Evolutionary conservation across 1,140 invertebrate genomes (phyloP), one percentile per base, ranked within the genome.

Genomic region (Oncopeltus fasciatus): DNA sequence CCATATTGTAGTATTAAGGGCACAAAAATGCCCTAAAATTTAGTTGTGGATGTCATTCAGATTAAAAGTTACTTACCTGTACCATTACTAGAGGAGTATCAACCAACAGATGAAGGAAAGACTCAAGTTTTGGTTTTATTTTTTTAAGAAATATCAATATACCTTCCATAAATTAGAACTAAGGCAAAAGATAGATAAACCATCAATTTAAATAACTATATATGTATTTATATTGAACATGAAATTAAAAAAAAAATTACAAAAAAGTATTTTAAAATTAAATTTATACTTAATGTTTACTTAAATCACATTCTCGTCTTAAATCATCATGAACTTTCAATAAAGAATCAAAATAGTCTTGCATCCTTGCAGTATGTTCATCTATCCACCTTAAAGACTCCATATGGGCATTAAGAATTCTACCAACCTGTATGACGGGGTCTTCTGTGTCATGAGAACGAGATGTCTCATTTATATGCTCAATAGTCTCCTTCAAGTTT

Each of bases 321-420:
- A 89, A 81, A 18, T 81, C 80, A 63, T 92, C 88, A 72, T 90
- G 86, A 68, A 89, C 82, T 67, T 88, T 86, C 46, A 84, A 81
- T 21, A 94, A 83, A 56, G 90, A 86, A 67, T 94, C 90, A 43
- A 93, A 80, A 70, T 87, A 85, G 20, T 82, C 81, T 51, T 82
- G 85, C 21, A 95, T 81, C 60, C 84, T 74, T 0, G 81, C 78
- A 2, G 85, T 85, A 47, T 83, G 85, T 61, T 84, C 80, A 71
- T 92, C 89, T 29, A 97, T 83, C 90, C 91, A 96, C 67, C 95
- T 90, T 67, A 98, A 77, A 0, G 91, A 93, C 64, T 93, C 92
- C 86, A 95, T 96, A 69, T 98, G 95, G 0, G 92, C 91, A 74
- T 96, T 97, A 0, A 98, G 75, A 67, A 97, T 95, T 67, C 89